These are phyloP conservation scores for Drosophila sulfurigaster DNA, from an alignment of 1,140 invertebrate species.

Conservation along the genomic window DNA sequence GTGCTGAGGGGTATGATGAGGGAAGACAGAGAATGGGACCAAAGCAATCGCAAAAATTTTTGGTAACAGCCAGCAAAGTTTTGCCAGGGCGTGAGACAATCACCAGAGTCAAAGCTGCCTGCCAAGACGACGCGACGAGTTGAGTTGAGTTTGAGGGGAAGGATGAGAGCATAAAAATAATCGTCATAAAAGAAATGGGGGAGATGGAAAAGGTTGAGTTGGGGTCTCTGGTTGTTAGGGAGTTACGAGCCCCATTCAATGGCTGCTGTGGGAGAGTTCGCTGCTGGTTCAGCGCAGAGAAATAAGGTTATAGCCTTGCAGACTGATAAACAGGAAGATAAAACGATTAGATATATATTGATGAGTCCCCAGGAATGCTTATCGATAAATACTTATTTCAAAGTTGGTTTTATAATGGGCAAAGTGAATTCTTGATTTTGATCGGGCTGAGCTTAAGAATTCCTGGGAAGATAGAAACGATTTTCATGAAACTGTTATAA, in stretches of 20 bases:
- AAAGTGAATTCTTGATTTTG: neutral
- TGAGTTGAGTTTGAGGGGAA: neutral
- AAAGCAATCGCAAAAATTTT: constrained; percentile 65
- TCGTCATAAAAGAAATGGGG: constrained; percentile 70
- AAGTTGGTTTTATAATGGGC: neutral
- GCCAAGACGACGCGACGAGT: neutral
- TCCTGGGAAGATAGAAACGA: neutral
- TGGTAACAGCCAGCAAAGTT: constrained; percentile 60
- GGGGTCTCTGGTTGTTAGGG: constrained; percentile 14
- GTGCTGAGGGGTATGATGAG: too few relatives aligned
- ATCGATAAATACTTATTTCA: constrained; percentile 14
- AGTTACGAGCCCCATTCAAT: neutral
- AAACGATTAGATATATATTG: constrained; percentile 31
- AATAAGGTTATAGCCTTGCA: constrained; percentile 22
- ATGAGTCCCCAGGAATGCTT: constrained; percentile 9
- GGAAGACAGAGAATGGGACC: neutral
- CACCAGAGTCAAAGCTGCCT: constrained; percentile 11
- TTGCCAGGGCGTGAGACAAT: constrained; percentile 23
- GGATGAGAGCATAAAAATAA: constrained; percentile 70
- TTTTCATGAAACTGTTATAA: too few relatives aligned
- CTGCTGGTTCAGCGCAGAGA: constrained; percentile 8
- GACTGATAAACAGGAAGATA: constrained; percentile 37
- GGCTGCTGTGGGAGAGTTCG: neutral
- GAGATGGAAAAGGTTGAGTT: neutral
- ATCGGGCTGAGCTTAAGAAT: neutral